phyloP scores from a whole-genome alignment of 1,140 invertebrate species.

The Ceratitis capitata region DNA sequence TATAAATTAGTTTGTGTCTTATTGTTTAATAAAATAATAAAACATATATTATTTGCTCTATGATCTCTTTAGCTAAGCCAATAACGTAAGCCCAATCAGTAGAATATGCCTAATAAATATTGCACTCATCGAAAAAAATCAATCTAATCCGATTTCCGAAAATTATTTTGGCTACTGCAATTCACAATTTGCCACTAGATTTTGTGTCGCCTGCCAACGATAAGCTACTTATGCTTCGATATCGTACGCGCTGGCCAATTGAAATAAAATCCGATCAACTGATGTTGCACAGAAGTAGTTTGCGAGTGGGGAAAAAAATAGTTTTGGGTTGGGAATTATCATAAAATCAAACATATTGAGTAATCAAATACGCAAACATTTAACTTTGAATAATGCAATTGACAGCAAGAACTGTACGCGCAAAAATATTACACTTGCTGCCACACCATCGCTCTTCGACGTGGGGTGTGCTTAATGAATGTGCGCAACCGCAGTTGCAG shows the following conservation, averaged over 20 bases:
- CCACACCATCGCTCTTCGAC: too few relatives aligned
- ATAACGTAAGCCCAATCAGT: background rate
- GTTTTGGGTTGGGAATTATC: too few relatives aligned
- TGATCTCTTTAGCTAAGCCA: background rate
- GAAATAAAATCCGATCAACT: conserved; percentile 28
- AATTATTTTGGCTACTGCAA: background rate
- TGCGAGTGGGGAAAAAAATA: too few relatives aligned
- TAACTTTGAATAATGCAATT: too few relatives aligned
- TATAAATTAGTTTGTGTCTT: too few relatives aligned
- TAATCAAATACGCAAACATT: conserved; percentile 52
- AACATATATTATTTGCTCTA: background rate
- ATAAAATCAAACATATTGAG: conserved; percentile 63
- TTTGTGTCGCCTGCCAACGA: too few relatives aligned
- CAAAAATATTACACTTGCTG: background rate
- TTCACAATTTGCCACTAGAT: conserved; percentile 1
- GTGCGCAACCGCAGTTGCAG: background rate
- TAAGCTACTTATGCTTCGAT: background rate
- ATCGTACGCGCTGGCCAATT: background rate
- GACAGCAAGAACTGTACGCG: conserved; percentile 28
- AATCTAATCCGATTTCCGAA: conserved; percentile 14
- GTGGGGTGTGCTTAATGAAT: background rate
- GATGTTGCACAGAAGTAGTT: background rate
- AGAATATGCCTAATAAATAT: background rate
- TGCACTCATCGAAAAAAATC: background rate
- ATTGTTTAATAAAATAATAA: background rate